These are phyloP conservation scores for Sebastes baramenuke DNA, from an alignment of 2,797 vertebrate species.

Conservation along the genomic window DNA sequence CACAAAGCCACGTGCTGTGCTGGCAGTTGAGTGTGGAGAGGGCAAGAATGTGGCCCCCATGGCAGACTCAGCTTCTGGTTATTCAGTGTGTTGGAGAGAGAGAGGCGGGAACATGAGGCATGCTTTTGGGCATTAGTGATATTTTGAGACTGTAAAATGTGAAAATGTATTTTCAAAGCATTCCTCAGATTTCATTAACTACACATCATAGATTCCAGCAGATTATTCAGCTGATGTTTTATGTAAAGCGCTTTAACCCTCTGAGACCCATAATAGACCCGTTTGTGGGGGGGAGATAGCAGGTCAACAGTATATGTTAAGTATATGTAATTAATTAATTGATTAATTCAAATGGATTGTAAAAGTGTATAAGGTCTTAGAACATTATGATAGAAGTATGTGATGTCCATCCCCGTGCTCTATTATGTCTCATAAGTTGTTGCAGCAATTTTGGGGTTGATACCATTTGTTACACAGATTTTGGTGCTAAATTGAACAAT, in stretches of 20 bases:
- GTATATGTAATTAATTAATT: too few relatives aligned
- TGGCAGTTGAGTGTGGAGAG: conserved; percentile 68
- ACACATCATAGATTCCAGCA: neutral
- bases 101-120: conserved; percentile 7
- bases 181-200: conserved; percentile 4
- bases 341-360: neutral
- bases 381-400: neutral
- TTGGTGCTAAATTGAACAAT: neutral
- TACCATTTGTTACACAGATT: too few relatives aligned
- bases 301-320: too few relatives aligned
- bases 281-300: neutral
- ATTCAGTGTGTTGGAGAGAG: conserved; percentile 13
- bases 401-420: neutral
- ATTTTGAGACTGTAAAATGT: conserved; percentile 12
- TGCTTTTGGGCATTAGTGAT: conserved; percentile 33
- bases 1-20: conserved; percentile 73
- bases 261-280: too few relatives aligned
- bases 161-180: neutral
- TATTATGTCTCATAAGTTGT: neutral
- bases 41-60: conserved; percentile 69
- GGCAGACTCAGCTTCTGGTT: conserved; percentile 57
- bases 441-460: neutral
- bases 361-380: neutral
- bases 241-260: neutral
- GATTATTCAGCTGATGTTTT: neutral